Percentiles rank a stretch among this genome's conserved stretches.
phyloP scores from a whole-genome alignment of 1,140 invertebrate genomes.

The Heterodera carotae region DNA sequence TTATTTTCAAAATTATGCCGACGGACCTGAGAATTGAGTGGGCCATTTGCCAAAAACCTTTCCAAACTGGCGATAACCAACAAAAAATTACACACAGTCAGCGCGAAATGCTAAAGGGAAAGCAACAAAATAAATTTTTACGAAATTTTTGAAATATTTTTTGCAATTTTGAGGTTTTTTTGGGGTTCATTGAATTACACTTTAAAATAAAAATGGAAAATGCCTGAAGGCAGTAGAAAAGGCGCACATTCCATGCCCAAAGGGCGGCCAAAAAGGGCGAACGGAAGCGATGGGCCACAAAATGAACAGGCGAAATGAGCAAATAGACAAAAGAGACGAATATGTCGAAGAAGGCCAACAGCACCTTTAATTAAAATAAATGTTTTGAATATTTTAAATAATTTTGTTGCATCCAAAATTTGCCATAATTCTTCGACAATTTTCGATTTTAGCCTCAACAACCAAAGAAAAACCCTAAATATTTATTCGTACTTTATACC shows the following conservation, averaged over 20 bases:
- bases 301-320: conserved; percentile 51
- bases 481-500: no score
- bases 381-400: no score
- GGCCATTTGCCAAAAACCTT: conserved; percentile 56
- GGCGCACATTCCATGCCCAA: conserved; percentile 54
- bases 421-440: no score
- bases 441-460: no score
- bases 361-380: conserved; percentile 14
- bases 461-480: no score
- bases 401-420: no score
- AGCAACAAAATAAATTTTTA: neutral
- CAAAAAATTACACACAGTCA: conserved; percentile 57
- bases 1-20: neutral
- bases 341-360: conserved; percentile 52
- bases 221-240: conserved; percentile 53
- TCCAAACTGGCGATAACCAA: conserved; percentile 54
- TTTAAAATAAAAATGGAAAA: neutral
- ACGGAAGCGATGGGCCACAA: conserved; percentile 40
- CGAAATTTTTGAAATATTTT: neutral
- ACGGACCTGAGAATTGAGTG: conserved; percentile 41
- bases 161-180: no score
- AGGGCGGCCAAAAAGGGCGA: conserved; percentile 21
- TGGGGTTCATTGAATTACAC: no score
- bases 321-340: conserved; percentile 52
- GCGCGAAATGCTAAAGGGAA: conserved; percentile 46